These are phyloP conservation scores for Andrena camellia DNA, from an alignment of 2,888 invertebrate species.

Conservation along the genomic window DNA sequence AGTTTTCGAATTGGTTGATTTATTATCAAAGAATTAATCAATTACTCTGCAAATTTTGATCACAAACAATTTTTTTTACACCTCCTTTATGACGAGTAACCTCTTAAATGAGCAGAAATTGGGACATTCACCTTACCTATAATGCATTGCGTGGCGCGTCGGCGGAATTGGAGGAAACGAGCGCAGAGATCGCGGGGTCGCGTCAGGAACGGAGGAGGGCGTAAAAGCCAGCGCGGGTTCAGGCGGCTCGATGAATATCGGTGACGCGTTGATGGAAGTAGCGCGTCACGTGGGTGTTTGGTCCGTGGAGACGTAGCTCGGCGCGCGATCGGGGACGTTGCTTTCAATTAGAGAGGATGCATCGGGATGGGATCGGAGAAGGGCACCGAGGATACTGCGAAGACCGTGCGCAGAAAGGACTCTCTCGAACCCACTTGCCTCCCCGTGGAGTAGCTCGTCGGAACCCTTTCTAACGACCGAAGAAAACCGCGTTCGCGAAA, in stretches of 20 bases:
- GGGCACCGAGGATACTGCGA: slow-evolving; percentile 17
- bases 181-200: too few species aligned
- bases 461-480: slow-evolving; percentile 51
- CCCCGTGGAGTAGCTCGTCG: slow-evolving; percentile 57
- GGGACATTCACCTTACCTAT: too few species aligned
- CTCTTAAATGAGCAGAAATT: too few species aligned
- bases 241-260: neutral
- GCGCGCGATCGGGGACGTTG: slow-evolving; percentile 45
- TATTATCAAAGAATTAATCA: too few species aligned
- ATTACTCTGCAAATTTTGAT: too few species aligned
- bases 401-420: slow-evolving; percentile 37
- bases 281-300: neutral
- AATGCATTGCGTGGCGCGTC: too few species aligned
- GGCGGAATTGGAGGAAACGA: too few species aligned
- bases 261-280: neutral
- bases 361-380: slow-evolving; percentile 50
- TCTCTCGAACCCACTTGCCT: slow-evolving; percentile 63
- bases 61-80: too few species aligned
- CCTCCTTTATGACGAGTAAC: too few species aligned
- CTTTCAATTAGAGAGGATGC: slow-evolving; percentile 75
- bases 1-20: too few species aligned
- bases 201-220: too few species aligned
- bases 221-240: too few species aligned
- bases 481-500: slow-evolving; percentile 68
- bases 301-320: neutral